Evolutionary conservation across 2,888 invertebrate species (phyloP).

Genomic region (Adelognathus sp.): DNA sequence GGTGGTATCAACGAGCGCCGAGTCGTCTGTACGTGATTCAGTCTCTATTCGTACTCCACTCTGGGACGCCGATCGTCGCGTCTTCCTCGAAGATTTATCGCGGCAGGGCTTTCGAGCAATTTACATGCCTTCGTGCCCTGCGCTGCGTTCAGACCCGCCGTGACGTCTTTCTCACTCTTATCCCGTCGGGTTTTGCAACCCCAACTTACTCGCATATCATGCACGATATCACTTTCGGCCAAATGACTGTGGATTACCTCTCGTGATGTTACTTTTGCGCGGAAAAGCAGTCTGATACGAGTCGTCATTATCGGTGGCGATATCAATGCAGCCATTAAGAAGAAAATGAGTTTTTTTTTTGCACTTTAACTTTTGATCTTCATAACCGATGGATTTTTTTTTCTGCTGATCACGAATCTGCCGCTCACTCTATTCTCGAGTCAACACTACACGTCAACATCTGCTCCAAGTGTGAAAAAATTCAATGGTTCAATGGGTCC

Average conservation of each 20-base stretch:
- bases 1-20: conserved; percentile 2
- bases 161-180: conserved; percentile 9
- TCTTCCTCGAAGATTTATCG: conserved; percentile 76
- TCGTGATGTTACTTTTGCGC: too few species aligned
- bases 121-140: conserved; percentile 67
- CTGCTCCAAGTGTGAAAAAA: too few species aligned
- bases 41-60: conserved; percentile 28
- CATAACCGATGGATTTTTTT: too few species aligned
- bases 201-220: not conserved
- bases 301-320: too few species aligned
- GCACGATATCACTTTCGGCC: not conserved
- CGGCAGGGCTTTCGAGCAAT: conserved; percentile 74
- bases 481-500: not conserved
- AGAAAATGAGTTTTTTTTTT: too few species aligned
- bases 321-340: too few species aligned
- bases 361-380: too few species aligned
- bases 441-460: too few species aligned
- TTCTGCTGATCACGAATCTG: too few species aligned
- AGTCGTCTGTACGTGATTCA: conserved; percentile 67
- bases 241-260: conserved; percentile 31
- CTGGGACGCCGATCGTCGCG: conserved; percentile 73
- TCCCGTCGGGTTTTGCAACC: not conserved
- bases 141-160: conserved; percentile 32
- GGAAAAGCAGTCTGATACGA: too few species aligned
- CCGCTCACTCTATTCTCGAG: too few species aligned